Evolutionary conservation across 1,140 invertebrate genomes (phyloP).

Genomic region (Agrypnia vestita): DNA sequence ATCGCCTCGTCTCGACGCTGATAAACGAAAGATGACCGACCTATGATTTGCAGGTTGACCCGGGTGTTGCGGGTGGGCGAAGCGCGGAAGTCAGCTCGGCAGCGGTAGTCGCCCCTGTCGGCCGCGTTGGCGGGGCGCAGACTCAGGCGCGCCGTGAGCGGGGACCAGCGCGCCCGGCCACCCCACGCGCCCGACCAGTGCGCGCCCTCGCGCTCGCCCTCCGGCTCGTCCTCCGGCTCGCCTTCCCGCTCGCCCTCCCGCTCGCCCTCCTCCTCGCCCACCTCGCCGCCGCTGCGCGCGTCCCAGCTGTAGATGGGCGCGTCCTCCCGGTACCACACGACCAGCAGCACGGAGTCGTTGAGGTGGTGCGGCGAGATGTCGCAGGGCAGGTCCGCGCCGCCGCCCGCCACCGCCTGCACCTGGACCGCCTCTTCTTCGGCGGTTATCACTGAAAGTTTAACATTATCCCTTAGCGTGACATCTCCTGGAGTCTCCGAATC

Average conservation of each 20-base stretch:
- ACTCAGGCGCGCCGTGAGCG: slow-evolving; percentile 44
- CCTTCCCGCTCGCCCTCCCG: slow-evolving; percentile 54
- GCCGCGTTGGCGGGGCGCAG: slow-evolving; percentile 44
- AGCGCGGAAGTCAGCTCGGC: slow-evolving; percentile 55
- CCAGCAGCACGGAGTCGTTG: slow-evolving; percentile 73
- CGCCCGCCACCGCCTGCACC: slow-evolving; percentile 69
- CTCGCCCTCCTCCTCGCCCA: slow-evolving; percentile 20
- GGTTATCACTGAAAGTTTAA: slow-evolving; percentile 21
- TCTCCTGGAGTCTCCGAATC: too few relatives aligned
- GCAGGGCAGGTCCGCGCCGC: slow-evolving; percentile 74
- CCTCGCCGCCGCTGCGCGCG: slow-evolving; percentile 23
- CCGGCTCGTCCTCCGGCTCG: background rate
- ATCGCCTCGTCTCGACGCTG: too few relatives aligned
- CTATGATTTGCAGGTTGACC: slow-evolving; percentile 54
- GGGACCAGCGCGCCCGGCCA: slow-evolving; percentile 49
- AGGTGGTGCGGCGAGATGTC: slow-evolving; percentile 73
- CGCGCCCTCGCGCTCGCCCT: slow-evolving; percentile 30
- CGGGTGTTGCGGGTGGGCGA: slow-evolving; percentile 57
- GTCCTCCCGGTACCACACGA: slow-evolving; percentile 77
- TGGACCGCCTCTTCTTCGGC: slow-evolving; percentile 59
- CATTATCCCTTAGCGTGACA: too few relatives aligned
- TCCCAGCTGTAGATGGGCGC: slow-evolving; percentile 75
- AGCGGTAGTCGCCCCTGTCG: slow-evolving; percentile 56
- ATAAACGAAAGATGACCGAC: slow-evolving; percentile 17
- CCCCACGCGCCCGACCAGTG: slow-evolving; percentile 53